Evolutionary conservation across 2,113 vertebrate species (phyloP), one percentile per base, ranked within the genome.

Genomic region (Hemiprocne comata): DNA sequence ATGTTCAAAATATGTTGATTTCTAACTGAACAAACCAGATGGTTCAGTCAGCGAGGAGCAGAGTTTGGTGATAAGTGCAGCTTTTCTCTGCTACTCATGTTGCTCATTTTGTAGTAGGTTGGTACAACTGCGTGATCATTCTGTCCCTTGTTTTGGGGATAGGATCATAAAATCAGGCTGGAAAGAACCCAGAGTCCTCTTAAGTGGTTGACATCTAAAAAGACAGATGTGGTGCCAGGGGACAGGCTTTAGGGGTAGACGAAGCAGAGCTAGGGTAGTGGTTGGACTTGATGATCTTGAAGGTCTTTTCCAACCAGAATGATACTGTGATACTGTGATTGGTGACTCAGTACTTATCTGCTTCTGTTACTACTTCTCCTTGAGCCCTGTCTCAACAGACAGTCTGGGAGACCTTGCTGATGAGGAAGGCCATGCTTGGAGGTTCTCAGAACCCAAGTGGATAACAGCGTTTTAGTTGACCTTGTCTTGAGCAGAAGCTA

Each of bases 171-270:
- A 67, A 76, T 74, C 12, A 25, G 34, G 14, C 14, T 61, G 40
- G 66, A 42, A 70, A 18, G n/a, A 76, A 24, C 16, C 7, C 0
- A 0, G 11, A 24, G 17, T 69, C 10, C 11, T 55, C 17, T 84
- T 4, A 14, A 14, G 67, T 17, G n/a, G n/a, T n/a, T n/a, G n/a
- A n/a, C n/a, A n/a, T n/a, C n/a, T n/a, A n/a, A n/a, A n/a, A n/a
- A n/a, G n/a, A n/a, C n/a, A n/a, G n/a, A n/a, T n/a, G n/a, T n/a
- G n/a, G n/a, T n/a, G n/a, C n/a, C n/a, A n/a, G n/a, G n/a, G n/a
- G n/a, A n/a, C n/a, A n/a, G n/a, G n/a, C n/a, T n/a, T n/a, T n/a
- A n/a, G n/a, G n/a, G n/a, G n/a, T n/a, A n/a, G n/a, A n/a, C n/a
- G n/a, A n/a, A n/a, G n/a, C n/a, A n/a, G n/a, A n/a, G n/a, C n/a